Conservation (phyloP, 2,113 vertebrate species). For the Dinomys branickii region DNA sequence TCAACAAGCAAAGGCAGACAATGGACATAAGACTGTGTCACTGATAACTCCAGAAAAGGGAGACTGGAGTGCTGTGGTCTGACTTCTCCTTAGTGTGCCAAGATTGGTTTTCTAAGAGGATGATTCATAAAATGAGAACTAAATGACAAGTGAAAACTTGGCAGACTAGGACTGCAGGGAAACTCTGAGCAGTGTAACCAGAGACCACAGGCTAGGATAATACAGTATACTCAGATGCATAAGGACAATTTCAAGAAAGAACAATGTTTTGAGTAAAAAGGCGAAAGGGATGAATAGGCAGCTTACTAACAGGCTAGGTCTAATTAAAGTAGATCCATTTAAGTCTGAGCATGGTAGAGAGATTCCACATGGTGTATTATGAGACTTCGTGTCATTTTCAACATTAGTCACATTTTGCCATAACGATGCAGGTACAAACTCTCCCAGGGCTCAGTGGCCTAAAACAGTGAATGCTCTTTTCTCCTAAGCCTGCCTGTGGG, state of each 20-base stretch:
- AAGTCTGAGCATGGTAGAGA: background rate
- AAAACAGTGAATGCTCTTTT: background rate
- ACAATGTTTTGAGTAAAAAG: background rate
- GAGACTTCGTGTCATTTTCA: background rate
- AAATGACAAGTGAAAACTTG: background rate
- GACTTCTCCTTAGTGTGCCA: background rate
- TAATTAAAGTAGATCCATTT: background rate
- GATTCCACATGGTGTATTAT: background rate
- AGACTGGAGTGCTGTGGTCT: background rate
- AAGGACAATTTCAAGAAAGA: background rate
- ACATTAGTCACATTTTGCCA: background rate
- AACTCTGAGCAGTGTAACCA: background rate
- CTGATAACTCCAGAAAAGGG: background rate
- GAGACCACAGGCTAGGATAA: background rate
- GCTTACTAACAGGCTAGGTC: background rate
- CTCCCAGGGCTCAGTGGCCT: background rate
- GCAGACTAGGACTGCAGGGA: background rate
- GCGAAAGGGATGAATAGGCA: background rate
- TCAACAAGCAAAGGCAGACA: background rate
- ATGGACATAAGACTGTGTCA: background rate
- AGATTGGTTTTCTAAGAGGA: background rate
- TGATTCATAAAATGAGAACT: constrained; percentile 8
- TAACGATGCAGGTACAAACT: background rate
- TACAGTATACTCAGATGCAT: background rate
- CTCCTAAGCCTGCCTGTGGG: background rate